These are phyloP conservation scores for Varecia variegata DNA, from an alignment of 2,797 vertebrate species.

Conservation along the genomic window DNA sequence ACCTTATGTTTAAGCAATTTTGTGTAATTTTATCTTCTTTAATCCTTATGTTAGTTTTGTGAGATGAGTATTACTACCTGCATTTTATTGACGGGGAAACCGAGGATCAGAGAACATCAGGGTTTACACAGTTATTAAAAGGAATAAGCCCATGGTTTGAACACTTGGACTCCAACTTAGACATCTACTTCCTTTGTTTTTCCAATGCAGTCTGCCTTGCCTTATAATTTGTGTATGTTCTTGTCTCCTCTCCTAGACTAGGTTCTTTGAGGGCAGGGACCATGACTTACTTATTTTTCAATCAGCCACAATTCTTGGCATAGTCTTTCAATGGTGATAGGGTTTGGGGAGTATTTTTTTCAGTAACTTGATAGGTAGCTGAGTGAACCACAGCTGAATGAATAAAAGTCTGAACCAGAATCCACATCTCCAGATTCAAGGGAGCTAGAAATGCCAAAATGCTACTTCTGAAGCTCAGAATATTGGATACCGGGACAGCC, in stretches of 20 bases:
- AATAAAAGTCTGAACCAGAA: constrained; percentile 37
- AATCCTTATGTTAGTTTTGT: constrained; percentile 3
- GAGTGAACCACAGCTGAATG: neutral
- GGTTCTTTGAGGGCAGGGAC: neutral
- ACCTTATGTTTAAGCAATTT: constrained; percentile 1
- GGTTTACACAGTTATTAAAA: neutral
- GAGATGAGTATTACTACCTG: neutral
- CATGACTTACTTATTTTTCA: neutral
- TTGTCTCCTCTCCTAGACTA: neutral
- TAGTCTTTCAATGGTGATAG: neutral
- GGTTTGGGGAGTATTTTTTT: neutral
- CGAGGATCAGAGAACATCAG: neutral
- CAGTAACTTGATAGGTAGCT: neutral
- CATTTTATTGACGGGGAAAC: constrained; percentile 16
- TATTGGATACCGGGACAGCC: neutral
- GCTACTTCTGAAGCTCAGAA: neutral
- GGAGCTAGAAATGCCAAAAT: neutral
- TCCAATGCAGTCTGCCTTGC: neutral
- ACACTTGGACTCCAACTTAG: neutral
- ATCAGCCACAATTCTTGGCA: neutral
- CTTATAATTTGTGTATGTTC: neutral
- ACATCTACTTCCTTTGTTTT: neutral
- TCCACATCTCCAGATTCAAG: neutral
- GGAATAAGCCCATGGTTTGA: neutral
- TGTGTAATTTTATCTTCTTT: neutral